phyloP scores from a whole-genome alignment of 2,113 vertebrate species.

The Danio rerio region DNA sequence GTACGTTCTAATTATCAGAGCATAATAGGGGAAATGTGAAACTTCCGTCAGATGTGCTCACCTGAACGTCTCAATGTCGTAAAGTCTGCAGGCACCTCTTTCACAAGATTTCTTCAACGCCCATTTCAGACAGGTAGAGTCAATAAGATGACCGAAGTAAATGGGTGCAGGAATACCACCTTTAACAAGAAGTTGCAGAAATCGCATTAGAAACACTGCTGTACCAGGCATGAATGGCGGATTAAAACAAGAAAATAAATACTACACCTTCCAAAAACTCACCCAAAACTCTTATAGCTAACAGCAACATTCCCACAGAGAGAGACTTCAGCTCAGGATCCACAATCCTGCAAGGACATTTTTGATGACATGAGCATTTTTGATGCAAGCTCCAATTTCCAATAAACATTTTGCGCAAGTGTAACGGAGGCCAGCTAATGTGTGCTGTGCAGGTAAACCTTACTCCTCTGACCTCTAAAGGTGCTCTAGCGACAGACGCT shows the following conservation, averaged over 20 bases:
- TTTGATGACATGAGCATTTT: neutral
- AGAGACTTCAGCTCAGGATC: too few species aligned
- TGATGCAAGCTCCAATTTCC: too few species aligned
- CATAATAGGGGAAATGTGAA: neutral
- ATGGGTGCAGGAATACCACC: slow-evolving; percentile 63
- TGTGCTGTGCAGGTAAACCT: too few species aligned
- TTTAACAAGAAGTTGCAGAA: slow-evolving; percentile 50
- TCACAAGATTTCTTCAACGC: slow-evolving; percentile 80
- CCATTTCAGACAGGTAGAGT: slow-evolving; percentile 89
- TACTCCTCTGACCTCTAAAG: too few species aligned
- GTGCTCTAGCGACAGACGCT: too few species aligned
- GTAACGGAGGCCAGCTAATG: too few species aligned
- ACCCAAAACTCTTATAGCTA: slow-evolving; percentile 38
- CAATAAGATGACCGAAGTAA: slow-evolving; percentile 86
- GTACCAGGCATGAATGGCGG: neutral
- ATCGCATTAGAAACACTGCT: neutral
- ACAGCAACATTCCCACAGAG: slow-evolving; percentile 53
- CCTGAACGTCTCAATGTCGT: too few species aligned
- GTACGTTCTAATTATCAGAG: neutral
- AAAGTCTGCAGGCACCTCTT: slow-evolving; percentile 51
- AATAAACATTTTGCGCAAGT: too few species aligned
- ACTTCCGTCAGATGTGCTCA: too few species aligned
- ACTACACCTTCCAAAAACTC: neutral
- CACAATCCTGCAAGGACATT: neutral
- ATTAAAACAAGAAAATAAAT: neutral